Conservation (phyloP, 2,888 invertebrate species). For the Cremastinae sp. region DNA sequence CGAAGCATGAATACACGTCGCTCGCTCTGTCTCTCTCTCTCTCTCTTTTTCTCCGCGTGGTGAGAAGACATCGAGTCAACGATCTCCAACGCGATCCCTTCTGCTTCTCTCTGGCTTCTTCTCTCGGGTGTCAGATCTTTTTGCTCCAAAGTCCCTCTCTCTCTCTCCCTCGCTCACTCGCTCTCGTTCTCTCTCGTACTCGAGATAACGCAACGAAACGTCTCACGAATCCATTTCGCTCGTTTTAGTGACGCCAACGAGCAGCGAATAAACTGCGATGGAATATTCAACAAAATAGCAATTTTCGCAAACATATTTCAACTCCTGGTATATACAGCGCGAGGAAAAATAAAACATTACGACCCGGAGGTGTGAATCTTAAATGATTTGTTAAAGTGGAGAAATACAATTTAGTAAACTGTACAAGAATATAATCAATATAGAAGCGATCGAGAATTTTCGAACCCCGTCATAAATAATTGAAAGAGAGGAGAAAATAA, state of each 20-base stretch:
- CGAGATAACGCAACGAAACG: conserved; percentile 29
- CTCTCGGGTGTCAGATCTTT: conserved; percentile 53
- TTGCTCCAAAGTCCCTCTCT: conserved; percentile 43
- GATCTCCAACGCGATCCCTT: conserved; percentile 56
- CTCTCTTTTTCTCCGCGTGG: conserved; percentile 42
- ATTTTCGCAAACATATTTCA: background rate
- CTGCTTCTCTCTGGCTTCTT: conserved; percentile 55
- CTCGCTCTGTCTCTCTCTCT: conserved; percentile 29
- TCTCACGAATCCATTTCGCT: conserved; percentile 43
- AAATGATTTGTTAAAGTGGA: too few species aligned
- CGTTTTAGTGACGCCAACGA: conserved; percentile 25
- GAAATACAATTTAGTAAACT: too few species aligned
- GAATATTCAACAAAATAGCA: background rate
- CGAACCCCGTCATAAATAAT: too few species aligned
- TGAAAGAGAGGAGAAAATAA: too few species aligned
- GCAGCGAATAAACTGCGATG: background rate
- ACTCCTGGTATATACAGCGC: too few species aligned
- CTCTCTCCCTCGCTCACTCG: conserved; percentile 30
- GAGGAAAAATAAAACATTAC: too few species aligned
- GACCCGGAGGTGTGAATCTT: too few species aligned
- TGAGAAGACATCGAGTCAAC: conserved; percentile 54
- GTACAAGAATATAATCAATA: too few species aligned
- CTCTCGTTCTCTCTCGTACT: conserved; percentile 30
- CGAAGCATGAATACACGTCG: conserved; percentile 32
- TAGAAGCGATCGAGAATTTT: too few species aligned